These are phyloP conservation scores for Triplophysa dalaica DNA, from an alignment of 2,113 vertebrate species.

Conservation along the genomic window DNA sequence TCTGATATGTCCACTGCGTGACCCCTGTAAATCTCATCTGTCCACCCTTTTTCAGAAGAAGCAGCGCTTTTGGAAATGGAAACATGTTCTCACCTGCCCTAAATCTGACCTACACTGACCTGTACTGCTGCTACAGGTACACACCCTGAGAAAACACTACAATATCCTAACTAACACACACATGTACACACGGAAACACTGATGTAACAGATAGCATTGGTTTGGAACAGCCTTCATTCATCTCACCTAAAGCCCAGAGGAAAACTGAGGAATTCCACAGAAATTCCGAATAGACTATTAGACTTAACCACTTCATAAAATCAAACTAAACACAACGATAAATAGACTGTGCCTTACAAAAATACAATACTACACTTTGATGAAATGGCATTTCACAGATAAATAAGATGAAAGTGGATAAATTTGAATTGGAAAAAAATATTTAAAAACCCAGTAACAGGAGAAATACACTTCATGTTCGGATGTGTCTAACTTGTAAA, in stretches of 20 bases:
- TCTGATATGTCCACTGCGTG: neutral
- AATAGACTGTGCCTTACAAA: neutral
- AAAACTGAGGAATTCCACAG: slow-evolving; percentile 55
- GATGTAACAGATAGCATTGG: slow-evolving; percentile 43
- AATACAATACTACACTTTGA: neutral
- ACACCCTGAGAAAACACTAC: slow-evolving; percentile 44
- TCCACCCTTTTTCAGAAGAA: neutral
- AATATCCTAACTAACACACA: slow-evolving; percentile 11
- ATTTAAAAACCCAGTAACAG: neutral
- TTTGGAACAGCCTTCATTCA: slow-evolving; percentile 45
- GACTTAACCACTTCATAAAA: slow-evolving; percentile 6
- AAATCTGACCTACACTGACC: slow-evolving; percentile 50
- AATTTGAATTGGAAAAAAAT: neutral
- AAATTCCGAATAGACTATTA: slow-evolving; percentile 38
- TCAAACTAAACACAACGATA: slow-evolving; percentile 37
- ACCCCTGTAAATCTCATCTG: neutral
- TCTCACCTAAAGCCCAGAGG: slow-evolving; percentile 41
- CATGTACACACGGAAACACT: neutral
- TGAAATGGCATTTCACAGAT: neutral
- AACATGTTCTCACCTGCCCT: slow-evolving; percentile 57
- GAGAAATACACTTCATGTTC: slow-evolving; percentile 1
- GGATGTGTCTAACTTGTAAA: neutral
- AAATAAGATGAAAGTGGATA: neutral
- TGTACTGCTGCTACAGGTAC: slow-evolving; percentile 58
- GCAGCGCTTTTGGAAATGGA: slow-evolving; percentile 36